A percentile compares a stretch with the other conserved stretches of the same genome.
Conservation (phyloP, 2,113 vertebrate genomes). For the Ia io region DNA sequence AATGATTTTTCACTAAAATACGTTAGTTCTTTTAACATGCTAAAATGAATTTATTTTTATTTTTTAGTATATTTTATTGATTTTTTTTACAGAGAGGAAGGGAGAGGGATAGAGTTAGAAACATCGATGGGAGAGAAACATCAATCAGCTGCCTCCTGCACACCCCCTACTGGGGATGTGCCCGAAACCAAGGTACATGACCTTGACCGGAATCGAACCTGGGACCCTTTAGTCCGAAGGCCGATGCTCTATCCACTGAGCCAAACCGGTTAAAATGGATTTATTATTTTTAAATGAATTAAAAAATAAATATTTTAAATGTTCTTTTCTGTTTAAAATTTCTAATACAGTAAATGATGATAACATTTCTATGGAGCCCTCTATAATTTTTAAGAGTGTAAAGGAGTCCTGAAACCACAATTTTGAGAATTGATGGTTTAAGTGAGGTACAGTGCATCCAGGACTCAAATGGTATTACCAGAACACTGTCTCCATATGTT, state of each 20-base stretch:
- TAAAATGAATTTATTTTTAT: background rate
- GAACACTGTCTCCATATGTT: background rate
- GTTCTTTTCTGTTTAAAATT: conserved; percentile 10
- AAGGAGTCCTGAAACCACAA: background rate
- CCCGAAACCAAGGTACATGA: too few species aligned
- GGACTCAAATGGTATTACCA: background rate
- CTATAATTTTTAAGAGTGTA: background rate
- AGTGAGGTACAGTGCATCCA: background rate
- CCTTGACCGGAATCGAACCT: too few species aligned
- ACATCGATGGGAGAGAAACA: too few species aligned
- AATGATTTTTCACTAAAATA: background rate
- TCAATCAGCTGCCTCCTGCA: too few species aligned
- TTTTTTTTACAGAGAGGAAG: too few species aligned
- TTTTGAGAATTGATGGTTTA: background rate
- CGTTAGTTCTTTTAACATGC: background rate
- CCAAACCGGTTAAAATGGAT: too few species aligned
- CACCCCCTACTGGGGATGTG: too few species aligned
- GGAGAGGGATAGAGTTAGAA: too few species aligned
- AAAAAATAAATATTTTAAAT: background rate
- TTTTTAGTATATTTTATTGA: too few species aligned
- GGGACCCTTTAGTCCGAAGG: too few species aligned
- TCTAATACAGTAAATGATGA: background rate
- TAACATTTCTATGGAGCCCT: background rate
- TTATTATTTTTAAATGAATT: background rate
- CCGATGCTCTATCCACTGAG: too few species aligned